Conservation (phyloP, 2,113 vertebrate genomes). For the Campylomormyrus tamandua region DNA sequence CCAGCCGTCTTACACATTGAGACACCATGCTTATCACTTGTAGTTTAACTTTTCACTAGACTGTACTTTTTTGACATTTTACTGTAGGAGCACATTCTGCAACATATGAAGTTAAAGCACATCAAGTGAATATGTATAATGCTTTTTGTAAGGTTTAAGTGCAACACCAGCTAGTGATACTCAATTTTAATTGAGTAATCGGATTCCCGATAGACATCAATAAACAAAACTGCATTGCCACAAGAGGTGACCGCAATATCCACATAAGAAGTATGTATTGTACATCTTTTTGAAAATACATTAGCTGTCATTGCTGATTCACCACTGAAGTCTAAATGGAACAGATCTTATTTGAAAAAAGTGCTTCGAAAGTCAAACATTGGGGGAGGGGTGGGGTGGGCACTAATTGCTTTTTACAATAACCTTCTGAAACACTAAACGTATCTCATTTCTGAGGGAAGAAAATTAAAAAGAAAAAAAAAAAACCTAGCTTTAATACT, state of each 20-base stretch:
- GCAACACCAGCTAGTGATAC: background rate
- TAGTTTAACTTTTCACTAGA: background rate
- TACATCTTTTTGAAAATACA: conserved; percentile 35
- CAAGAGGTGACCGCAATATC: background rate
- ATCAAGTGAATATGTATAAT: background rate
- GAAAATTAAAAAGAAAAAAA: background rate
- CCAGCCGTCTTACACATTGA: background rate
- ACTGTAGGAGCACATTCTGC: background rate
- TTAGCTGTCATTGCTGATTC: conserved; percentile 16
- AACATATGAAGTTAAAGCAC: background rate
- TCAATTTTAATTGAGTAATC: background rate
- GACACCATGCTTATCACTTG: background rate
- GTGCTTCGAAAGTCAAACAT: background rate
- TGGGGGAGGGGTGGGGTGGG: background rate
- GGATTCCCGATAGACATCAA: background rate
- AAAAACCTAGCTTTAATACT: background rate
- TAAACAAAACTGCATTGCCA: background rate
- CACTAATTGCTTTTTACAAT: background rate
- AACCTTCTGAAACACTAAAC: background rate
- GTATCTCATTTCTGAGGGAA: background rate
- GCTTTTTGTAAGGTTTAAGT: background rate
- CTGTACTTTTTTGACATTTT: background rate
- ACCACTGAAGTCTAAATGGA: background rate
- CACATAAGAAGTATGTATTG: background rate
- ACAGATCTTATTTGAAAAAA: background rate